A percentile compares a stretch with the other conserved stretches of the same genome.
Evolutionary conservation across 30 jellyfish, hydroid and myxozoan species (phyloP).

Genomic region (Cassiopea andromeda): DNA sequence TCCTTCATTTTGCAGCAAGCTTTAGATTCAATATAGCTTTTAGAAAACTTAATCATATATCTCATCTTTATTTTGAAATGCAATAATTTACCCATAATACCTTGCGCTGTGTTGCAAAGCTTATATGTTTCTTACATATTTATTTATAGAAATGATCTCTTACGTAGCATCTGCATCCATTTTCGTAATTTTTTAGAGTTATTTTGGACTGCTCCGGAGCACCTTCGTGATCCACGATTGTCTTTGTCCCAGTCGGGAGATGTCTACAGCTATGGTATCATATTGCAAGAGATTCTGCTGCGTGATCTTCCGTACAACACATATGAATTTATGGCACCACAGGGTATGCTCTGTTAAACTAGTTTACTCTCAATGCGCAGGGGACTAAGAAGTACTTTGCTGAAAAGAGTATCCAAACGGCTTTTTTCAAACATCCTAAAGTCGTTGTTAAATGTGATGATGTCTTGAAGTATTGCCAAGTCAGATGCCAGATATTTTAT

Average conservation of each 20-base stretch:
- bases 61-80: background rate
- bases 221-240: slow-evolving; percentile 50
- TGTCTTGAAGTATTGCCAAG: too few species aligned
- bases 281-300: slow-evolving; percentile 82
- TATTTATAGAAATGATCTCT: too few species aligned
- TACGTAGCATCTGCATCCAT: too few species aligned
- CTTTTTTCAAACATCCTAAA: too few species aligned
- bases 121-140: too few species aligned
- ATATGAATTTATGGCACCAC: slow-evolving; percentile 70
- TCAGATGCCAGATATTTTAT: too few species aligned
- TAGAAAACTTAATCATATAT: background rate
- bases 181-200: slow-evolving; percentile 36
- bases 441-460: too few species aligned
- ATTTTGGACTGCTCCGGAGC: slow-evolving; percentile 97
- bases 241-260: slow-evolving; percentile 80
- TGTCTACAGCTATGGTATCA: slow-evolving; percentile 96
- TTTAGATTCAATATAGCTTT: background rate
- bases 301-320: slow-evolving; percentile 87
- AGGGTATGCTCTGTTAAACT: slow-evolving; percentile 66
- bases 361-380: background rate
- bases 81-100: too few species aligned
- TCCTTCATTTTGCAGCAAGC: background rate
- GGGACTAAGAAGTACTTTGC: background rate
- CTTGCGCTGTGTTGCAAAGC: too few species aligned
- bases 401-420: too few species aligned